Evolutionary conservation across 1,140 invertebrate species (phyloP).

Genomic region (Panonychus citri): DNA sequence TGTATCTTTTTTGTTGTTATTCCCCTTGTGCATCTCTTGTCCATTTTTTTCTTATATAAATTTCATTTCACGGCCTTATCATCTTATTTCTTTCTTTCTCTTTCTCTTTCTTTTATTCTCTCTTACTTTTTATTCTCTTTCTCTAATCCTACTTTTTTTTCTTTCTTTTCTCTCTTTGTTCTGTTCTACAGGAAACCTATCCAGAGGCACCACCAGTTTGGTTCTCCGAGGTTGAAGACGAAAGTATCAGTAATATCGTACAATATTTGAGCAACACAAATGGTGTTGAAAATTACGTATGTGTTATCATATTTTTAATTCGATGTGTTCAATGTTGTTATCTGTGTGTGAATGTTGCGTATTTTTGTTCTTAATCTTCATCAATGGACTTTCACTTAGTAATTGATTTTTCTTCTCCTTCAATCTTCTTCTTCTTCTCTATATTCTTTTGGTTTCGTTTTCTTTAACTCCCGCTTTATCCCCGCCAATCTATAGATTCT

Average conservation of each 20-base stretch:
- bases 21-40: no score
- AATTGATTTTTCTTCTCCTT: not conserved
- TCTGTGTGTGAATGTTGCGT: no score
- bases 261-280: constrained; percentile 76
- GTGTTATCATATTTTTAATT: no score
- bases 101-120: no score
- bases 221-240: constrained; percentile 94
- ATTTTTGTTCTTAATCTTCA: no score
- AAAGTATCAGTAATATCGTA: constrained; percentile 73
- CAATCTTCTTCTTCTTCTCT: not conserved
- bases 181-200: constrained; percentile 55
- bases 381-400: not conserved
- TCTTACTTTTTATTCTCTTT: no score
- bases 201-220: constrained; percentile 88
- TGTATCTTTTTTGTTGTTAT: no score
- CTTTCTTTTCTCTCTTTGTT: no score
- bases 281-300: constrained; percentile 67
- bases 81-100: no score
- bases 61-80: no score
- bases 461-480: not conserved
- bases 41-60: no score
- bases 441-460: not conserved
- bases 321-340: constrained; percentile 25
- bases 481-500: constrained; percentile 1
- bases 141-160: no score